A percentile compares a stretch with the other conserved stretches of the same genome.
Evolutionary conservation across 2,113 vertebrate species (phyloP).

Genomic region (Microtus pennsylvanicus): DNA sequence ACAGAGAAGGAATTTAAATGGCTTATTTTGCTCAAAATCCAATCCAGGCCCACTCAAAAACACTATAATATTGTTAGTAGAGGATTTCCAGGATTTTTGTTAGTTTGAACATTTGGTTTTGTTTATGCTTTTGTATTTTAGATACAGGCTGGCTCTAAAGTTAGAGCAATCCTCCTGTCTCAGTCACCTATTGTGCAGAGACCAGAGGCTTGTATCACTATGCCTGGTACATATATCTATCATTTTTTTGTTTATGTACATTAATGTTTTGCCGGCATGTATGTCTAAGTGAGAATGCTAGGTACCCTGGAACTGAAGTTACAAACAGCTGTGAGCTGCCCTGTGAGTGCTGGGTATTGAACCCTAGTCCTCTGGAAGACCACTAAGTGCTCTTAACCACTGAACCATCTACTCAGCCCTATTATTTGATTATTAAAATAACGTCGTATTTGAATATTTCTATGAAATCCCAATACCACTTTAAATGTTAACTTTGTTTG

Average conservation of each 20-base stretch:
- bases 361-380: neutral
- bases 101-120: neutral
- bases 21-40: neutral
- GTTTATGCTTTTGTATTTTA: neutral
- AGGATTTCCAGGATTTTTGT: neutral
- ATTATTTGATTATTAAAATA: neutral
- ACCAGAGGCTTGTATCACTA: neutral
- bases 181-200: neutral
- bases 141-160: neutral
- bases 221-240: neutral
- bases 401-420: neutral
- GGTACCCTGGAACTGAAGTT: neutral
- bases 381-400: neutral
- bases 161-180: neutral
- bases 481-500: neutral
- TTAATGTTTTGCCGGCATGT: neutral
- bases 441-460: neutral
- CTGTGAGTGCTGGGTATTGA: neutral
- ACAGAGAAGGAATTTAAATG: neutral
- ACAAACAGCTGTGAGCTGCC: neutral
- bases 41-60: neutral
- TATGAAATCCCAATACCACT: neutral
- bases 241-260: neutral
- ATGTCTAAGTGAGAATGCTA: neutral
- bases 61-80: neutral